Evolutionary conservation across 2,888 invertebrate species (phyloP).

Genomic region (Prosopocoilus inquinatus): DNA sequence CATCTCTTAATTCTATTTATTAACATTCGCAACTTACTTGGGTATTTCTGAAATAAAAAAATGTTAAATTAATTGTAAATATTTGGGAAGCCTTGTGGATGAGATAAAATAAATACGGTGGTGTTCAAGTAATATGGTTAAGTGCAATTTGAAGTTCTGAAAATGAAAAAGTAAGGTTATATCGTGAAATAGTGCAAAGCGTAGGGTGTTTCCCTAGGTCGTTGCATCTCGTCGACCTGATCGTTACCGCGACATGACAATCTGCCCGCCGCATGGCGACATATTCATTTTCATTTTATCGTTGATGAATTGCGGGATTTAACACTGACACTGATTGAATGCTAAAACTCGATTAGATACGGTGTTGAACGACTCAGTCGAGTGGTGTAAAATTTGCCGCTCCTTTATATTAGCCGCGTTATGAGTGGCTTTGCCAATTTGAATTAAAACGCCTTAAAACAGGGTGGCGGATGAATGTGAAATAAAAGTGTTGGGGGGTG

Average conservation of each 20-base stretch:
- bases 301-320: constrained; percentile 48
- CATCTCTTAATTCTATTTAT: no score
- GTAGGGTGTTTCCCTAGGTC: constrained; percentile 11
- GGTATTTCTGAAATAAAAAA: no score
- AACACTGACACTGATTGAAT: constrained; percentile 50
- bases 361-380: constrained; percentile 40
- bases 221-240: constrained; percentile 25
- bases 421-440: constrained; percentile 1
- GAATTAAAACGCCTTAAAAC: no score
- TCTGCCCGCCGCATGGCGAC: constrained; percentile 39
- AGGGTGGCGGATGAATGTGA: no score
- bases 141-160: no score
- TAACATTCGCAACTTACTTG: no score
- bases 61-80: no score
- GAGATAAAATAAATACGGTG: no score
- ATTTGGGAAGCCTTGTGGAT: no score
- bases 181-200: background rate
- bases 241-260: constrained; percentile 31
- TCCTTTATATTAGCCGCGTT: constrained; percentile 24
- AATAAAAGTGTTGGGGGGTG: background rate
- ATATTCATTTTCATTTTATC: constrained; percentile 48
- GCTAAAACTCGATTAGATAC: constrained; percentile 47
- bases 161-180: no score
- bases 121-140: no score
- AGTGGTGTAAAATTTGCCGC: constrained; percentile 41